Base-by-base conservation (phyloP, 2,113 vertebrate species). In the Hystrix cristata region DNA sequence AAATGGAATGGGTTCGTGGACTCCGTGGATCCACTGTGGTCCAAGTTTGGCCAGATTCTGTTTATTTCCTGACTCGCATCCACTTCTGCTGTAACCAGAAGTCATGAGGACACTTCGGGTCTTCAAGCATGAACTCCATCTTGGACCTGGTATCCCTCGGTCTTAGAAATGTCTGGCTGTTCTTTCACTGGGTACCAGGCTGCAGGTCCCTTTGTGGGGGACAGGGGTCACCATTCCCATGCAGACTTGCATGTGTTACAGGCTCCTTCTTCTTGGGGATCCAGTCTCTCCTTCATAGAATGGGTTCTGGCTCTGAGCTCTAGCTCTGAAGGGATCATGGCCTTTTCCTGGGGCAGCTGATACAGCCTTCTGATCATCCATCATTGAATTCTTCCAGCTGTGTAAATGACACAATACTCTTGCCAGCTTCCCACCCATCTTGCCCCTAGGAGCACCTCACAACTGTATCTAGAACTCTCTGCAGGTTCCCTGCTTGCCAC, bases 171-270 rank as follows among this genome's bases (percentile, higher is more conserved):
- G 3, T 27, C 95, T 62, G 18, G 23, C 29, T 55, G 11, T 13
- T 53, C 60, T 48, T 62, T 82, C 31, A 29, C 16, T 27, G n/a
- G 21, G 5, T 13, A 51, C 21, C 7, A 29, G 25, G 25, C 15
- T 25, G 0, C 3, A 72, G 55, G 74, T 53, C 43, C 59, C 69
- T 69, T n/a, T 43, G 65, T 60, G 90, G 79, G 85, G 62, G 60
- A 34, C 80, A 4, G 11, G 38, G 55, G n/a, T 25, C 1, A 21
- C 15, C 0, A 0, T 38, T 34, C 15, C 23, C 38, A 21, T 0
- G 1, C 11, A 15, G 29, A 11, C 12, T 7, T 14, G 10, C 1
- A 0, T 2, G 87, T 6, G 10, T 34, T 0, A 3, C 29, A 48
- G 34, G 55, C 29, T 53, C 34, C 81, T 82, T 9, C 91, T 72